These are phyloP conservation scores for Tinamus major DNA, from an alignment of 2,797 vertebrate species.

Conservation along the genomic window DNA sequence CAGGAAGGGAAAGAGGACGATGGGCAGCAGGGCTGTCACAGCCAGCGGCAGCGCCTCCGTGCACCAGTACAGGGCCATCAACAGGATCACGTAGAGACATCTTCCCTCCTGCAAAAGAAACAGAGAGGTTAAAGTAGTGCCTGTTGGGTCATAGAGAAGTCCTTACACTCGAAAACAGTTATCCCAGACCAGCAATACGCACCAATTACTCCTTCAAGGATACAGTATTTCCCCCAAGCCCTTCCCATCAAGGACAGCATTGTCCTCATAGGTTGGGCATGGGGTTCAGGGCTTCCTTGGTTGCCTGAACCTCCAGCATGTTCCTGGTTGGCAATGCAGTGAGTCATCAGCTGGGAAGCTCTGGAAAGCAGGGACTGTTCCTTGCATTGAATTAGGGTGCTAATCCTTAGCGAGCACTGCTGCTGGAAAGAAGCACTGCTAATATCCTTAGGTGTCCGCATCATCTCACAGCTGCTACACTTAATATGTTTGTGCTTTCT, in stretches of 20 bases:
- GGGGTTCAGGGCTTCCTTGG: not conserved
- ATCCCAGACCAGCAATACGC: not conserved
- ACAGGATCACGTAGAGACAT: constrained; percentile 93
- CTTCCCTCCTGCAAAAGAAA: constrained; percentile 88
- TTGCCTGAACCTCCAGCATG: rapidly evolving
- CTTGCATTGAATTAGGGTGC: not conserved
- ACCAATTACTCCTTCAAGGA: not conserved
- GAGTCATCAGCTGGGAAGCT: not conserved
- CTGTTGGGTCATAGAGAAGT: not conserved
- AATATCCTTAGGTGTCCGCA: not conserved
- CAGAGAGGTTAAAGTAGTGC: not conserved
- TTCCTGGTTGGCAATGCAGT: not conserved
- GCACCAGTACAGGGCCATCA: constrained; percentile 97
- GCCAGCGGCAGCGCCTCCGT: constrained; percentile 95
- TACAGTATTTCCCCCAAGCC: not conserved
- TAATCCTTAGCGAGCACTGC: not conserved
- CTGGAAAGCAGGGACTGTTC: not conserved
- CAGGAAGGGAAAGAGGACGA: constrained; percentile 93
- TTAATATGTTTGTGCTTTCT: not conserved
- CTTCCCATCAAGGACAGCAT: not conserved
- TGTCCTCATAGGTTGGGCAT: rapidly evolving
- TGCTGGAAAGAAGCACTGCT: not conserved
- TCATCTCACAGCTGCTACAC: not conserved
- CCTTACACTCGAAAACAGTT: not conserved
- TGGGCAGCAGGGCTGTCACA: constrained; percentile 92